Evolutionary conservation across 2,113 vertebrate genomes (phyloP).

Genomic region (Pangasianodon hypophthalmus): DNA sequence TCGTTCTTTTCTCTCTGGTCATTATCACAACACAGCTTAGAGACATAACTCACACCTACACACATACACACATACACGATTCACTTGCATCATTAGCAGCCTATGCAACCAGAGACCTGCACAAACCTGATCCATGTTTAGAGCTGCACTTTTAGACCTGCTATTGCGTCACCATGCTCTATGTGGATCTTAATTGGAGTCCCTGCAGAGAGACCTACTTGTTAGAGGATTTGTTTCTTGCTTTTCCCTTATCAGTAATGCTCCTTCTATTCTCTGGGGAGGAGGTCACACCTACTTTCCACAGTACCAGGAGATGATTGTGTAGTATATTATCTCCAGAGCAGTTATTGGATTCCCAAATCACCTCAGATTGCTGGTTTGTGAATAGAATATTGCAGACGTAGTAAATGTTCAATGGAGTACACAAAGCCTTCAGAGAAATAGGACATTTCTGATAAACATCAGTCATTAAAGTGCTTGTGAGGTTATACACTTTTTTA

Average conservation of each 20-base stretch:
- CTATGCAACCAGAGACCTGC: neutral
- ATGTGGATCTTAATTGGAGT: conserved; percentile 20
- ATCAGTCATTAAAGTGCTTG: neutral
- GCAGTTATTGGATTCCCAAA: neutral
- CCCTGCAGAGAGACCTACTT: neutral
- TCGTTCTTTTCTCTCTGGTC: neutral
- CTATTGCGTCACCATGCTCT: conserved; percentile 20
- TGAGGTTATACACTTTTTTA: neutral
- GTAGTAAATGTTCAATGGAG: neutral
- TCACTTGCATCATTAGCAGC: conserved; percentile 18
- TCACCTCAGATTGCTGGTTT: neutral
- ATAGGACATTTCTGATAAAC: neutral
- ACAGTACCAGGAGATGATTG: neutral
- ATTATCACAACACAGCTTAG: neutral
- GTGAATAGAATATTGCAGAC: neutral
- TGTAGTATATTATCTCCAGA: neutral
- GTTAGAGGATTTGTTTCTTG: neutral
- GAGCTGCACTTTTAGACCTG: conserved; percentile 16
- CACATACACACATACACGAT: neutral
- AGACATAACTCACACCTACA: neutral
- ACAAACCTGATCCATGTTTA: conserved; percentile 19
- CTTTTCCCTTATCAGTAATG: neutral
- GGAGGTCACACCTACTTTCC: neutral
- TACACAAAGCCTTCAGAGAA: neutral
- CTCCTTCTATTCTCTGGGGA: neutral